A percentile compares a stretch with the other conserved stretches of the same genome.
Evolutionary conservation across 1,140 invertebrate species (phyloP).

Genomic region (Brachionus rubens): DNA sequence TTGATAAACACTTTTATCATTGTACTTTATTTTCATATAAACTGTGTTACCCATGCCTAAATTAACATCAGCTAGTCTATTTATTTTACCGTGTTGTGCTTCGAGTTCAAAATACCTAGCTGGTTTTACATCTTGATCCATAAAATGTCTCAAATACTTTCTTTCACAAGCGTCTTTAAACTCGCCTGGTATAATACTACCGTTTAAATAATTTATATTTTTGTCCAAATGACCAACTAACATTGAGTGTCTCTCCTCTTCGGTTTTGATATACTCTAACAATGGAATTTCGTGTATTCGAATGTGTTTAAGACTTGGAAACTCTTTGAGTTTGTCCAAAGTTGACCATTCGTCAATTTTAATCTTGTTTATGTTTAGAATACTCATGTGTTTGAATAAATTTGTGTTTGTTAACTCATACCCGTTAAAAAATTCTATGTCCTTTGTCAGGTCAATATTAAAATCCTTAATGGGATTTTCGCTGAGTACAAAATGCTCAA

Average conservation of each 20-base stretch:
- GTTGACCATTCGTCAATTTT: slow-evolving; percentile 30
- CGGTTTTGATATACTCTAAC: not conserved
- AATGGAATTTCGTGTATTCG: slow-evolving; percentile 30
- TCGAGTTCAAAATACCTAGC: slow-evolving; percentile 27
- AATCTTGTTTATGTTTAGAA: slow-evolving; percentile 4
- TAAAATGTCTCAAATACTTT: slow-evolving; percentile 22
- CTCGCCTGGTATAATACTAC: not conserved
- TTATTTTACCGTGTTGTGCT: slow-evolving; percentile 19
- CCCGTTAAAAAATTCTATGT: not conserved
- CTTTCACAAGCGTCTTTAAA: slow-evolving; percentile 31
- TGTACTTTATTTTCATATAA: slow-evolving; percentile 5
- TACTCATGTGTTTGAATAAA: slow-evolving; percentile 17
- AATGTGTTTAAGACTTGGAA: slow-evolving; percentile 8
- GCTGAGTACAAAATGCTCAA: slow-evolving; percentile 24
- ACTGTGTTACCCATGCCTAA: slow-evolving; percentile 12
- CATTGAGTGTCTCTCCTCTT: slow-evolving; percentile 6
- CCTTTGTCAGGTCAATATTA: not conserved
- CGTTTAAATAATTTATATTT: slow-evolving; percentile 9
- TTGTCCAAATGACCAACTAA: slow-evolving; percentile 21
- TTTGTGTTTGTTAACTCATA: not conserved
- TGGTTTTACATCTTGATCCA: slow-evolving; percentile 23
- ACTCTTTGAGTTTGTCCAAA: slow-evolving; percentile 11
- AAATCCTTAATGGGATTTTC: not conserved
- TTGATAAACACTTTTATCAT: slow-evolving; percentile 3
- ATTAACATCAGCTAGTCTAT: slow-evolving; percentile 27